phyloP scores from a whole-genome alignment of 2,113 vertebrate species.

The Bos javanicus region DNA sequence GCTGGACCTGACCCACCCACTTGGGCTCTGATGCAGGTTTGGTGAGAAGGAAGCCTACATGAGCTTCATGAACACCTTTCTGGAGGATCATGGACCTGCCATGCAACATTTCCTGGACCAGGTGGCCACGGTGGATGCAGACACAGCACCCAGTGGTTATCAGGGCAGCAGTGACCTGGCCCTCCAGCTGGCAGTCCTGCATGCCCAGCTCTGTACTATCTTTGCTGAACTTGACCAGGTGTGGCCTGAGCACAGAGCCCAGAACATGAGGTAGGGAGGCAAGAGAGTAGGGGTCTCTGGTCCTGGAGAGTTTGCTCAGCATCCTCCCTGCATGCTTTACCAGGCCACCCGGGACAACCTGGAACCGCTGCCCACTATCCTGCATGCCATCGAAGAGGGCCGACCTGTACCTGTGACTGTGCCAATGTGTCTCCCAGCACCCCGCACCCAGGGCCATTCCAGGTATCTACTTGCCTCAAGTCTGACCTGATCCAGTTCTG shows the following conservation, averaged over 20 bases:
- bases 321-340: background rate
- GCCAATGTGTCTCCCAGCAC: constrained; percentile 66
- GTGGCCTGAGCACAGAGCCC: background rate
- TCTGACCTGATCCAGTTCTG: background rate
- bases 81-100: constrained; percentile 87
- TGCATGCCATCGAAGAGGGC: constrained; percentile 88
- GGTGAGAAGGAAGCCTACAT: constrained; percentile 98
- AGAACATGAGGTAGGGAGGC: background rate
- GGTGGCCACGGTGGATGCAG: constrained; percentile 84
- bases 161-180: constrained; percentile 91
- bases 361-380: constrained; percentile 91
- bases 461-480: background rate
- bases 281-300: background rate
- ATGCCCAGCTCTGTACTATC: constrained; percentile 91
- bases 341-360: constrained; percentile 88
- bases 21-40: constrained; percentile 82
- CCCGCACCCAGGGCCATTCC: background rate
- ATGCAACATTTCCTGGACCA: constrained; percentile 88
- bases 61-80: constrained; percentile 95
- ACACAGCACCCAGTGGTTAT: constrained; percentile 82
- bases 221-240: constrained; percentile 89
- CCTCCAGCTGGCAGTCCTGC: constrained; percentile 91
- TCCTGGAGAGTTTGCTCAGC: background rate
- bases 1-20: background rate
- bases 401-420: constrained; percentile 80